Evolutionary conservation across 2,797 vertebrate genomes (phyloP), one percentile per base, ranked within the genome.

Genomic region (Denticeps clupeoides): DNA sequence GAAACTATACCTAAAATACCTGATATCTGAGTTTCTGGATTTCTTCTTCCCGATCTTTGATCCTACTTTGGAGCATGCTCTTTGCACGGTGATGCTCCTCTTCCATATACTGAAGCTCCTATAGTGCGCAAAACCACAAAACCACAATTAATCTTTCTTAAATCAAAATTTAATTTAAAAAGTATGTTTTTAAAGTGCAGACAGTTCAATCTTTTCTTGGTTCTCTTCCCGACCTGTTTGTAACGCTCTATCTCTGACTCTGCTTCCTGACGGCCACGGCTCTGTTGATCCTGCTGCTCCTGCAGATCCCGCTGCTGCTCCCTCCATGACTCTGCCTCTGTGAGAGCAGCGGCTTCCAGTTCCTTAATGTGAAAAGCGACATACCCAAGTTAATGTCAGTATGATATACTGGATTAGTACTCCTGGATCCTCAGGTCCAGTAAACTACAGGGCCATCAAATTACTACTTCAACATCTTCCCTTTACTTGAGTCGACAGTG

Each of bases 1-100:
- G n/a, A n/a, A n/a, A n/a, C n/a, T n/a, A n/a, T n/a, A n/a, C n/a
- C n/a, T n/a, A n/a, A n/a, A n/a, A n/a, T 60, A 93, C 95, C 89
- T 98, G 95, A 71, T 97, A 97, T 75, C 93, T 87, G 67, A 99
- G 93, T 74, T 97, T 99, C 58, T 98, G 90, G 62, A 99, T 97
- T 74, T 99, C 94, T 45, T 98, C 94, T 58, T 99, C 95, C 65
- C 95, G 60, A 79, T 99, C 92, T 71, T 89, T 88, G 66, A 99
- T 82, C 59, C 91, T 87, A 72, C 83, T 90, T 70, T 97, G 95
- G 62, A 98, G 76, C 13, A 82, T 83, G 45, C 69, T 83, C 76
- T 95, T 95, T 19, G 87, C 83, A 53, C 86, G 83, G 64, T 93
- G 88, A 1, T 93, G 64, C 63, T 99, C 93, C 33, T 98, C 95